A percentile compares a stretch with the other conserved stretches of the same genome.
Conservation (phyloP, 2,888 invertebrate genomes). For the Mythimna albipuncta region DNA sequence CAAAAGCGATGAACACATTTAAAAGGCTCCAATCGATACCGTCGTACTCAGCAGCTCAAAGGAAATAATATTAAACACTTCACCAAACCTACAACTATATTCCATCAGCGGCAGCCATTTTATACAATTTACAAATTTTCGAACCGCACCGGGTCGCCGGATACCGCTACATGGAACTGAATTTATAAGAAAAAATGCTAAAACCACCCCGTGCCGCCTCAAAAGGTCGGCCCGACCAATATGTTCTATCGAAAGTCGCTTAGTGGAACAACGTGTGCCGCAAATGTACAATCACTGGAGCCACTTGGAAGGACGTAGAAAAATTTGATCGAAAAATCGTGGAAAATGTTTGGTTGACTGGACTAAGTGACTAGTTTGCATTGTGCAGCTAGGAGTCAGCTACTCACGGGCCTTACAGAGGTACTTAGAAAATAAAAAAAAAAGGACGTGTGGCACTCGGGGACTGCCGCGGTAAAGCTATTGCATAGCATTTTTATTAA, state of each 20-base stretch:
- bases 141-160: constrained; percentile 52
- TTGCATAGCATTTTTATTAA: no score
- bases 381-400: no score
- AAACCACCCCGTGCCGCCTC: constrained; percentile 79
- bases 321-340: constrained; percentile 38
- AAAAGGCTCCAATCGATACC: background rate
- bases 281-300: constrained; percentile 69
- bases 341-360: constrained; percentile 4
- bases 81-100: constrained; percentile 51
- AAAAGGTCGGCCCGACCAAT: constrained; percentile 79
- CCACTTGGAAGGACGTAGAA: constrained; percentile 66
- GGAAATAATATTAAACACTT: constrained; percentile 39
- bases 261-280: constrained; percentile 75
- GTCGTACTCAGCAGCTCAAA: background rate
- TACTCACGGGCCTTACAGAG: no score
- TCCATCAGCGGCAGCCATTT: constrained; percentile 49
- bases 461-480: no score
- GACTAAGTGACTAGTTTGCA: no score
- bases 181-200: constrained; percentile 83
- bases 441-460: no score
- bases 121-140: constrained; percentile 70
- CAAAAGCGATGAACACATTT: background rate
- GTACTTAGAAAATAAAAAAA: no score
- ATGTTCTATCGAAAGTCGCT: constrained; percentile 88
- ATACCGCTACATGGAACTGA: constrained; percentile 70